Evolutionary conservation across 1,140 invertebrate species (phyloP), one percentile per base, ranked within the genome.

Genomic region (Hyles euphorbiae): DNA sequence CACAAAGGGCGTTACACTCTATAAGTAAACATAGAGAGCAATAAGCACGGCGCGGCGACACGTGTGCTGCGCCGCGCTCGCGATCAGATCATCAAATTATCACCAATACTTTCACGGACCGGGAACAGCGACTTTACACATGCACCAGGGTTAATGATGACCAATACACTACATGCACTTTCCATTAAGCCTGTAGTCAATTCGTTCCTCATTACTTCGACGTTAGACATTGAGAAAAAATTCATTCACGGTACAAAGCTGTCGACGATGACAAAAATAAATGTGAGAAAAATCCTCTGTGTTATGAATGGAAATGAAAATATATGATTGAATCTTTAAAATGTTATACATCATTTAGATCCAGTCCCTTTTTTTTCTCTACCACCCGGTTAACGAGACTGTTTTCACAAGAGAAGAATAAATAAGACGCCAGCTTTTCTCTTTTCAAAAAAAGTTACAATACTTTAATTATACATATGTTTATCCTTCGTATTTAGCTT

Each of bases 1-100:
- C 68, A 88, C 81, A 83, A 87, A 88, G 85, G 79, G 83, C 83
- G 73, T 88, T 88, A 83, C 85, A 81, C 85, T 84, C 83, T 64
- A 55, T 70, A 70, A 59, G 77, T 70, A 84, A 84, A 87, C 78
- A 87, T 47, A 49, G 60, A 58, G 64, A 65, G 61, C 61, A 67
- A 75, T 72, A 72, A 67, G 60, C 63, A 57, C 67, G 65, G 60
- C 56, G 56, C 56, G 44, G 63, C 69, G 73, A 77, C 80, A 72
- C 74, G 74, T 72, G 74, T 70, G 67, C 62, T 22, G 22, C 22
- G 65, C 57, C 69, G 59, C 49, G 22, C 55, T 54, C 56, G 50
- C 57, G 46, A 48, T 55, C 36, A n/a, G 45, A 67, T 56, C 44
- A 63, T 44, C 47, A 63, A 60, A 65, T 58, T 63, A 63, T 60